Evolutionary conservation across 2,888 invertebrate species (phyloP), one percentile per base, ranked within the genome.

Genomic region (Parelbella ahira): DNA sequence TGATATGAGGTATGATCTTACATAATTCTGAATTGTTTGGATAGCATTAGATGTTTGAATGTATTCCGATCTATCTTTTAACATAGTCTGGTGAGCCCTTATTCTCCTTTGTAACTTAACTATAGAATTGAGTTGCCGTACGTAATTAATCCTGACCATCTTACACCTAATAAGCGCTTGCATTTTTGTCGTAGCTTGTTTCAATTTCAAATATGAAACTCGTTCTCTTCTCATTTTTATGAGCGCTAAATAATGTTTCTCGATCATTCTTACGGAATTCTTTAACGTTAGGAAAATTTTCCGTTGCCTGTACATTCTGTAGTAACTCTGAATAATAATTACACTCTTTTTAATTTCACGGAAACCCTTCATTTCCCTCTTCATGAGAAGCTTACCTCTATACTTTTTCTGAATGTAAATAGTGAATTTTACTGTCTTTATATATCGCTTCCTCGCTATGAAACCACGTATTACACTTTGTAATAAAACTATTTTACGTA

Each of bases 81-180:
- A 71, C 67, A 86, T 86, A 11, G 70, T 34, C 24, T 65, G 68
- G 3, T 68, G 63, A 0, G 89, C 88, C 52, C 87, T 82, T 56
- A 88, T 81, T 65, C 74, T 84, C 37, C 66, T 72, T 53, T 92
- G 92, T 29, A 91, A 60, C 1, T 52, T 49, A 6, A 88, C 61
- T 12, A 80, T 71, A 5, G 79, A 61, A 9, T 66, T 58, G 27
- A 61, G 68, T 2, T 58, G 58, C 20, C 54, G 56, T 4, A 60
- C 46, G 46, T 84, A 90, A 9, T 72, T 58, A 11, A 63, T 58
- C 4, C 80, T 81, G 1, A 72, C 74, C 54, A 76, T 59, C 47
- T 75, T 77, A 3, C 86, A 75, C 27, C 89, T 84, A 48, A 70
- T 81, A 9, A 72, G 62, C 27, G 82, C 71, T 55, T 92, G 92